These are phyloP conservation scores for Oceanites oceanicus DNA, from an alignment of 2,113 vertebrate species.

Conservation along the genomic window DNA sequence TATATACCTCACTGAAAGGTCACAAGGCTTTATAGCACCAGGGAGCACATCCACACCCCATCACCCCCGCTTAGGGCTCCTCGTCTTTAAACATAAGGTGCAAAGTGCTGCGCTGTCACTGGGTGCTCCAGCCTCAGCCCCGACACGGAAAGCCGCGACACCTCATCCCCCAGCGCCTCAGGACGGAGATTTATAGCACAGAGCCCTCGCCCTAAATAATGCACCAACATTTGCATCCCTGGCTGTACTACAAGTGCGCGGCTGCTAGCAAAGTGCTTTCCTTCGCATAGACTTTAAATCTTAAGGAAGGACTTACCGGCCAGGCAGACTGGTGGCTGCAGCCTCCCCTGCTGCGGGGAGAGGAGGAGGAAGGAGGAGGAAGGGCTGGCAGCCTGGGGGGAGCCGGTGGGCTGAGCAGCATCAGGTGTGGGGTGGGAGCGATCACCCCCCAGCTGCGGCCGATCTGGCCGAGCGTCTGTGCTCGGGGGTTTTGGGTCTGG, in stretches of 20 bases:
- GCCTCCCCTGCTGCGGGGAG: fast-evolving
- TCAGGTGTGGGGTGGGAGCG: neutral
- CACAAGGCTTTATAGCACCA: fast-evolving
- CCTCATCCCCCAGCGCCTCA: fast-evolving
- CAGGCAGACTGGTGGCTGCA: neutral
- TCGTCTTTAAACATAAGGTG: fast-evolving
- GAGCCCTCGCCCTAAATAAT: neutral
- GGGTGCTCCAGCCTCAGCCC: neutral
- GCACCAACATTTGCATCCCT: neutral
- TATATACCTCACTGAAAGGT: fast-evolving
- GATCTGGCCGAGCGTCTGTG: fast-evolving
- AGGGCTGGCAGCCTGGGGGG: neutral
- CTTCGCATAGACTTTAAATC: neutral
- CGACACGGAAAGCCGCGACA: fast-evolving
- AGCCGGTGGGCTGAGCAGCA: fast-evolving
- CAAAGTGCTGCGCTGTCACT: fast-evolving
- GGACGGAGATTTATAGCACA: neutral
- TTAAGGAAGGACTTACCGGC: fast-evolving
- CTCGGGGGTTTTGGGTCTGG: neutral
- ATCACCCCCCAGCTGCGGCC: fast-evolving
- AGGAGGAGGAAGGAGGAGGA: neutral
- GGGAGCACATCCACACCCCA: neutral
- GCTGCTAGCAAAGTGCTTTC: fast-evolving
- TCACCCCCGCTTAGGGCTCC: fast-evolving
- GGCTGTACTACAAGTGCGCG: fast-evolving